phyloP scores from a whole-genome alignment of 1,140 invertebrate genomes.

The Coelopa frigida region DNA sequence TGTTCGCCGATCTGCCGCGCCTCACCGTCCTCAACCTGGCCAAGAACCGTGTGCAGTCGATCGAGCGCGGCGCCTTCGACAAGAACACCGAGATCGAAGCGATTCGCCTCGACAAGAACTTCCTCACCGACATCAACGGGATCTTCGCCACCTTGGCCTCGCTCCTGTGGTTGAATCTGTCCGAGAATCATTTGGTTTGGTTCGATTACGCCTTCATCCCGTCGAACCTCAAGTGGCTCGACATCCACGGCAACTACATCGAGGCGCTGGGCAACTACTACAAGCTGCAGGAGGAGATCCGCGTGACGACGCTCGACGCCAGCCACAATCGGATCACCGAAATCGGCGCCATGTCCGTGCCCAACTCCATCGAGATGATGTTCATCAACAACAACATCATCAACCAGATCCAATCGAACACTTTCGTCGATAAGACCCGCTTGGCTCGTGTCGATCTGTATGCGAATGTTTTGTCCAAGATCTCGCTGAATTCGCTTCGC shows the following conservation, averaged over 20 bases:
- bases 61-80: slow-evolving; percentile 69
- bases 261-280: slow-evolving; percentile 67
- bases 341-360: slow-evolving; percentile 62
- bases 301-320: slow-evolving; percentile 65
- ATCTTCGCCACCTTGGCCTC: slow-evolving; percentile 67
- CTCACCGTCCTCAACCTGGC: slow-evolving; percentile 75
- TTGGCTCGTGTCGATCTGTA: slow-evolving; percentile 76
- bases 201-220: slow-evolving; percentile 78
- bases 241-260: slow-evolving; percentile 74
- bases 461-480: slow-evolving; percentile 69
- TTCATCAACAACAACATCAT: slow-evolving; percentile 81
- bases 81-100: slow-evolving; percentile 68
- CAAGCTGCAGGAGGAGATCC: slow-evolving; percentile 54
- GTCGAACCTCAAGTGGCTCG: slow-evolving; percentile 68
- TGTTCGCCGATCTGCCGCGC: slow-evolving; percentile 63
- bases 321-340: slow-evolving; percentile 71
- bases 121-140: slow-evolving; percentile 66
- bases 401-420: slow-evolving; percentile 63
- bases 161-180: slow-evolving; percentile 75
- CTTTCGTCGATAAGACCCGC: slow-evolving; percentile 70
- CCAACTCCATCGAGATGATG: slow-evolving; percentile 69
- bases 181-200: slow-evolving; percentile 71
- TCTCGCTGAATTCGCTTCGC: slow-evolving; percentile 70
- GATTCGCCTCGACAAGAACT: slow-evolving; percentile 71
- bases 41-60: slow-evolving; percentile 67